Evolutionary conservation across 2,888 invertebrate species (phyloP).

Genomic region (Xanthorhoe designata): DNA sequence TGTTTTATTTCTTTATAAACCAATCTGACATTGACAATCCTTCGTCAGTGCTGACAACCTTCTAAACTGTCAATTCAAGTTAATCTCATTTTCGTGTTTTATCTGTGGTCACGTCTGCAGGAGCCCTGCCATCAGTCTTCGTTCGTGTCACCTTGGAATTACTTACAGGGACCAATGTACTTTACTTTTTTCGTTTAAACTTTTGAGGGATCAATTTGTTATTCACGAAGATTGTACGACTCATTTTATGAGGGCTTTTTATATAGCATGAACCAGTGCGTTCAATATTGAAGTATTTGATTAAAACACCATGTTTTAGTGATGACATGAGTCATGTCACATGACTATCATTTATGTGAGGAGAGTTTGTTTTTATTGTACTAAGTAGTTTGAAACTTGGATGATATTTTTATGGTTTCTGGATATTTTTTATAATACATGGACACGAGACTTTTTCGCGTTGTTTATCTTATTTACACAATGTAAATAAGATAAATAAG

Average conservation of each 20-base stretch:
- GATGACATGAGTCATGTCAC: background rate
- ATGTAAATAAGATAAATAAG: no score
- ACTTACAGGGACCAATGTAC: constrained; percentile 30
- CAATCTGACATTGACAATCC: constrained; percentile 18
- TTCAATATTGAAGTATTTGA: background rate
- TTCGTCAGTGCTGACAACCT: constrained; percentile 26
- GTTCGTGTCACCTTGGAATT: constrained; percentile 41
- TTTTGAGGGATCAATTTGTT: constrained; percentile 18
- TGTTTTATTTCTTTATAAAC: background rate
- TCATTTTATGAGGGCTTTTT: background rate
- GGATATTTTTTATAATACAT: no score
- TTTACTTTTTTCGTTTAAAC: constrained; percentile 16
- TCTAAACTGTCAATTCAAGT: constrained; percentile 36
- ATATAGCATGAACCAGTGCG: background rate
- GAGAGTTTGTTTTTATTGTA: no score
- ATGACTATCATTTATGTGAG: no score
- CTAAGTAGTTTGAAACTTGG: no score
- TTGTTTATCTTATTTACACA: no score
- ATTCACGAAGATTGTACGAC: constrained; percentile 6
- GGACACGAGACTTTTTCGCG: no score
- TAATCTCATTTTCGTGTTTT: constrained; percentile 36
- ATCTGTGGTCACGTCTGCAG: constrained; percentile 40
- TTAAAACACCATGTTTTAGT: background rate
- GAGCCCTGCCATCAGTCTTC: constrained; percentile 33
- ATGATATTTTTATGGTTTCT: no score